Percentiles rank a stretch among this genome's conserved stretches.
Conservation (phyloP, 2,113 vertebrate species). For the Plotosus lineatus region DNA sequence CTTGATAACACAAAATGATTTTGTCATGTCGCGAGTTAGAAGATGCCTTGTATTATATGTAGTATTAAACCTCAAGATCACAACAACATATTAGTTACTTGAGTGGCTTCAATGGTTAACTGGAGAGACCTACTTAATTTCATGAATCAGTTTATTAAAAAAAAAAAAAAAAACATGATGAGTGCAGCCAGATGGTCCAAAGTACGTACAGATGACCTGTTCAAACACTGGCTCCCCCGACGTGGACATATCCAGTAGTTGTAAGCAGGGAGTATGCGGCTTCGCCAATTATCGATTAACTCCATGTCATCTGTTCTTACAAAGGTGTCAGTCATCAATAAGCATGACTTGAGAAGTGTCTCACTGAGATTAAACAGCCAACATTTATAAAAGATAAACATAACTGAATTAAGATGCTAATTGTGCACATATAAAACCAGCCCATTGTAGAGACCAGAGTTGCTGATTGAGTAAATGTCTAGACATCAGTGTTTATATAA, state of each 20-base stretch:
- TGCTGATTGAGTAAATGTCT: neutral
- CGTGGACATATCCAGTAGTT: neutral
- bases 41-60: neutral
- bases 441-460: neutral
- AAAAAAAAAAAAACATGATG: neutral
- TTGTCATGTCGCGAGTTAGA: neutral
- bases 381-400: neutral
- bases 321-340: neutral
- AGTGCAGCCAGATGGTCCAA: conserved; percentile 12
- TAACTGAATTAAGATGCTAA: neutral
- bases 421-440: neutral
- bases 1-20: neutral
- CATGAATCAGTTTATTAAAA: neutral
- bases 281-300: neutral
- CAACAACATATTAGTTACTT: neutral
- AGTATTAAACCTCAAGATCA: neutral
- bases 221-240: neutral
- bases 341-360: too few relatives aligned
- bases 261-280: neutral
- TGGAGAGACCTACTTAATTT: neutral
- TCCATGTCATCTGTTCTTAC: neutral
- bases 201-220: conserved; percentile 25
- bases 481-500: neutral
- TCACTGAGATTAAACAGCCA: neutral
- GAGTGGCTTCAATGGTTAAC: neutral